Conservation (phyloP, 2,888 invertebrate genomes). For the Salpingus planirostris region DNA sequence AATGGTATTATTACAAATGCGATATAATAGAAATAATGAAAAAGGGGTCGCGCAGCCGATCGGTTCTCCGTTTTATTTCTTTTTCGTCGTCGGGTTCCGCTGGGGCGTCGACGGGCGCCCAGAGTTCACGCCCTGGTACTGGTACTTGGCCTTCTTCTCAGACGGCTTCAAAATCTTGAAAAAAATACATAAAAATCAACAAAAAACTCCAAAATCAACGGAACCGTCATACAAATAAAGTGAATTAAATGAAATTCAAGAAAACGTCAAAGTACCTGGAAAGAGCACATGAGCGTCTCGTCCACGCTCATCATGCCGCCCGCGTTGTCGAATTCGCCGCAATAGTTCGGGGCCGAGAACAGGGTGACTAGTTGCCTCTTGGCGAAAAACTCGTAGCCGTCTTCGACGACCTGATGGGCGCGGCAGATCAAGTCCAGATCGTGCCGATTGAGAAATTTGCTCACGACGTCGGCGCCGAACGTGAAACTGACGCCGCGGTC, state of each 20-base stretch:
- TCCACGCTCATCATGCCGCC: conserved; percentile 99
- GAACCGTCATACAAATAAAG: not conserved
- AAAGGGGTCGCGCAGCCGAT: not conserved
- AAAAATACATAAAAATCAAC: too few species aligned
- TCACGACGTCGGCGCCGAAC: conserved; percentile 95
- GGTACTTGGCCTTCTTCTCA: conserved; percentile 99
- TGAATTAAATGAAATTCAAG: conserved; percentile 2
- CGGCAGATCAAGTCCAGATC: conserved; percentile 96
- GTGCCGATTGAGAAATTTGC: conserved; percentile 91
- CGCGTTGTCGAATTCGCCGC: conserved; percentile 98
- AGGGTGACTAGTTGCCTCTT: conserved; percentile 95
- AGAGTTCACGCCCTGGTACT: conserved; percentile 84
- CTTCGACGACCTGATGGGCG: conserved; percentile 97
- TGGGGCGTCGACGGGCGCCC: conserved; percentile 81
- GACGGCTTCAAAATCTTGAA: conserved; percentile 95
- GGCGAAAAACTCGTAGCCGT: conserved; percentile 99
- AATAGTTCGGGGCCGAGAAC: conserved; percentile 98
- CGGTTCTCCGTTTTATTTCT: conserved; percentile 53
- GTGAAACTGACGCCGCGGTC: conserved; percentile 98
- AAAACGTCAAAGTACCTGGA: conserved; percentile 64
- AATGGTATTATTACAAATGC: conserved; percentile 5
- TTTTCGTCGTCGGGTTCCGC: conserved; percentile 62
- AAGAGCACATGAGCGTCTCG: conserved; percentile 98
- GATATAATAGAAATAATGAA: not conserved
- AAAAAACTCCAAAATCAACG: not conserved